Evolutionary conservation across 1,140 invertebrate species (phyloP), one percentile per base, ranked within the genome.

Genomic region (Trissolcus basalis): DNA sequence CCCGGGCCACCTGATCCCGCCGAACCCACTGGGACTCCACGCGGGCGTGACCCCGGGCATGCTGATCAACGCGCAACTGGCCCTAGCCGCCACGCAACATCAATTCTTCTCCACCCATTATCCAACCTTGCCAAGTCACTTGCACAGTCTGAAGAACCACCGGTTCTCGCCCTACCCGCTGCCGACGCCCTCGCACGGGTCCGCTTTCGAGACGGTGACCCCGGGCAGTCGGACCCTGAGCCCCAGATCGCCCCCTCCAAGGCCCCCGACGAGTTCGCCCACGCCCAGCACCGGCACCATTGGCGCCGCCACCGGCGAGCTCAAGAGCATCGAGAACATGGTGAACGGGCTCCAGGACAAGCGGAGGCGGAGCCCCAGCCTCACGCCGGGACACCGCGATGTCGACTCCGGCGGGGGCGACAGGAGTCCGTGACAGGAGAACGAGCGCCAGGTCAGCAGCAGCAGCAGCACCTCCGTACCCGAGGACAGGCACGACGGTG

Each of bases 281-380:
- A 91, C 91, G 3, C 90, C 91, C 0, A 88, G 90, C 76, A 75
- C 78, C 79, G 87, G 80, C 19, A 27, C 19, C 87, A 81, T 76
- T 56, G 83, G 87, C 19, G 79, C 87, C 14, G 87, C 83, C 72
- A 90, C 93, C 63, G 92, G 92, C 80, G 96, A 97, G 87, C 90
- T 98, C 60, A 97, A 97, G 88, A 97, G 93, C 86, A 98, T 98
- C 87, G 96, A 98, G 87, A 96, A 97, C 84, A 98, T 97, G 96
- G 95, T 98, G 68, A 97, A 97, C 87, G 96, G 96, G 0, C 89
- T 98, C 19, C 96, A 97, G 85, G 92, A 94, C 47, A 93, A 94
- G 56, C 80, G 84, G 33, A 71, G 82, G 36, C 63, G 82, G 19
- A 87, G 84, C 49, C 86, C 82, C 0, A 85, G 82, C 41, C 43